Conservation (phyloP, 2,113 vertebrate species). For the Dicrurus megarhynchus region DNA sequence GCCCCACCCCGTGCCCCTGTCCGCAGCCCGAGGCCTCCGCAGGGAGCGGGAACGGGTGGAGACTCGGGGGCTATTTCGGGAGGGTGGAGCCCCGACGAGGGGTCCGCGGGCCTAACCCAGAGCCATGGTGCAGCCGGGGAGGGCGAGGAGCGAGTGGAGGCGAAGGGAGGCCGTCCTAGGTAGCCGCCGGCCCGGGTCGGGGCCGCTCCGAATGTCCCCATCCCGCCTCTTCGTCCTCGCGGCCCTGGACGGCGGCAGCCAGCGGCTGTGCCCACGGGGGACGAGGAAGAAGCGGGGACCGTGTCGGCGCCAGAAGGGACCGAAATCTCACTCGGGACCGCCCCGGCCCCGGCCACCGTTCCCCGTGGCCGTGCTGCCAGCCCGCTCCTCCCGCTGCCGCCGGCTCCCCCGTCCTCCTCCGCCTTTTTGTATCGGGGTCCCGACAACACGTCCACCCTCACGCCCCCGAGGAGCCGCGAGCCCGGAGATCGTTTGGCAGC, state of each 20-base stretch:
- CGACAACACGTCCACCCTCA: no score
- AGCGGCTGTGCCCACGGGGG: background rate
- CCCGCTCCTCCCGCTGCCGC: background rate
- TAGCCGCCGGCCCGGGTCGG: background rate
- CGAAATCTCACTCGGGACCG: background rate
- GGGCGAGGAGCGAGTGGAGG: no score
- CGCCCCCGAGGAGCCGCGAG: background rate
- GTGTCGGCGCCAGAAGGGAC: background rate
- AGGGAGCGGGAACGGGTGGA: background rate
- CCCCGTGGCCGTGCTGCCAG: background rate
- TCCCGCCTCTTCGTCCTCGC: no score
- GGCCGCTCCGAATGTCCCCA: no score
- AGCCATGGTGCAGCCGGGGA: background rate
- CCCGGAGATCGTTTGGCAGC: background rate
- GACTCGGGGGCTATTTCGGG: no score
- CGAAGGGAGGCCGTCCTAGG: no score
- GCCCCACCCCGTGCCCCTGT: no score
- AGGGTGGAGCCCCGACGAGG: no score
- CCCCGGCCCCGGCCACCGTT: no score
- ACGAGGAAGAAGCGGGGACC: background rate
- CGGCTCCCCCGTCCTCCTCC: background rate
- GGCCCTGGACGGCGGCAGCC: background rate
- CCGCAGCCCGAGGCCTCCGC: background rate
- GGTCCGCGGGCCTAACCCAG: no score
- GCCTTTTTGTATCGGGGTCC: background rate